Base-by-base conservation (phyloP, 2,113 vertebrate species). In the Aramus guarauna region DNA sequence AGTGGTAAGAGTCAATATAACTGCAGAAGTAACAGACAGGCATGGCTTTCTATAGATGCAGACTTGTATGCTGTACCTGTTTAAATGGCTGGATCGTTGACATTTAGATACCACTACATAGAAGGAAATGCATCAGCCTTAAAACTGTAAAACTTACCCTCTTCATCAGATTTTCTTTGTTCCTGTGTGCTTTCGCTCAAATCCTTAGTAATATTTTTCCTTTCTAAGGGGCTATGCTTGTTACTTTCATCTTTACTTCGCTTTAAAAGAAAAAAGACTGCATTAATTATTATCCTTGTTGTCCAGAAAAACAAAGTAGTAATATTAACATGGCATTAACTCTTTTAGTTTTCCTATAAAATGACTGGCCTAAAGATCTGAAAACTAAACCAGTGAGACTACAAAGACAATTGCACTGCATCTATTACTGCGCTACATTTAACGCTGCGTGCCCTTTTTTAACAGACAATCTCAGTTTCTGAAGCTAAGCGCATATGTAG, bases 181-280 rank as follows among this genome's bases (percentile, higher is more conserved):
- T 92, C 73, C 66, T 53, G 16, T 50, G 89, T 59, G 80, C 43
- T 95, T 95, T 94, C 79, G 76, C 8, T 52, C 55, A 86, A 84
- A 76, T n/a, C 53, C 75, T 95, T 85, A 68, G 39, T 41, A 82
- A 81, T 52, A 32, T 59, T 91, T 86, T 95, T 94, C 72, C 76
- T 68, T 85, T 92, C 86, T 83, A 85, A 48, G 58, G 37, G 56
- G 41, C 59, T 94, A 10, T 8, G 56, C 37, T 85, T 94, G 43
- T 68, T 85, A 58, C 69, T 73, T 90, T 59, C 63, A 64, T 93
- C 78, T 92, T 88, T 73, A 30, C 39, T 83, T 95, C 1, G 88
- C 97, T 98, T 97, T 72, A 94, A 92, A 96, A 97, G 30, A 92
- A 64, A 74, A 64, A 92, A 92, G 29, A 63, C 15, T 59, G 1